These are phyloP conservation scores for Sinonovacula constricta DNA, from an alignment of 1,140 invertebrate genomes.

Conservation along the genomic window DNA sequence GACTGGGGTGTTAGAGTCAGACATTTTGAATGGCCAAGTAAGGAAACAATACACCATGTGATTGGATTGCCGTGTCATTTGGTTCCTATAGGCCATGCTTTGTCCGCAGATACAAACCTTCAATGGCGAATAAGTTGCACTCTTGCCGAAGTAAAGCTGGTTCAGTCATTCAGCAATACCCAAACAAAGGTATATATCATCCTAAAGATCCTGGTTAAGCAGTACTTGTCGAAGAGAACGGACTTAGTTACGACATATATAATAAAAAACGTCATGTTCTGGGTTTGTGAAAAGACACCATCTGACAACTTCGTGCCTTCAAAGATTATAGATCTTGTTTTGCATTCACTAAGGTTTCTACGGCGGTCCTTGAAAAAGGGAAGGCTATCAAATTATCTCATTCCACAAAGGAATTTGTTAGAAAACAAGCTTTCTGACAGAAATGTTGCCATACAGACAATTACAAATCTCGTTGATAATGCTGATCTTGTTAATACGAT, in stretches of 20 bases:
- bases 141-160: constrained; percentile 1
- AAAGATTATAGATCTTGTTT: background rate
- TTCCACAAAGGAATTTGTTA: background rate
- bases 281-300: constrained; percentile 24
- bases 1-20: constrained; percentile 15
- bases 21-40: constrained; percentile 5
- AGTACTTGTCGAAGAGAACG: background rate
- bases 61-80: background rate
- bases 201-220: constrained; percentile 26
- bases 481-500: too few relatives aligned
- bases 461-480: too few relatives aligned
- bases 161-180: constrained; percentile 2
- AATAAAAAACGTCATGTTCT: constrained; percentile 31
- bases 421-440: too few relatives aligned
- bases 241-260: constrained; percentile 17
- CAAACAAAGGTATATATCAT: constrained; percentile 21
- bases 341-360: background rate
- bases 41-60: background rate
- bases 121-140: constrained; percentile 38
- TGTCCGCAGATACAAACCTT: background rate
- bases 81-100: constrained; percentile 24
- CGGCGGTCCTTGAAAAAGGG: background rate
- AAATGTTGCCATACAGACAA: too few relatives aligned
- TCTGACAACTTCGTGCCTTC: background rate
- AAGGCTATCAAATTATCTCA: background rate